Percentiles rank a stretch among this genome's conserved stretches.
Evolutionary conservation across 1,140 invertebrate genomes (phyloP).

Genomic region (Drosophila nigromelanica): DNA sequence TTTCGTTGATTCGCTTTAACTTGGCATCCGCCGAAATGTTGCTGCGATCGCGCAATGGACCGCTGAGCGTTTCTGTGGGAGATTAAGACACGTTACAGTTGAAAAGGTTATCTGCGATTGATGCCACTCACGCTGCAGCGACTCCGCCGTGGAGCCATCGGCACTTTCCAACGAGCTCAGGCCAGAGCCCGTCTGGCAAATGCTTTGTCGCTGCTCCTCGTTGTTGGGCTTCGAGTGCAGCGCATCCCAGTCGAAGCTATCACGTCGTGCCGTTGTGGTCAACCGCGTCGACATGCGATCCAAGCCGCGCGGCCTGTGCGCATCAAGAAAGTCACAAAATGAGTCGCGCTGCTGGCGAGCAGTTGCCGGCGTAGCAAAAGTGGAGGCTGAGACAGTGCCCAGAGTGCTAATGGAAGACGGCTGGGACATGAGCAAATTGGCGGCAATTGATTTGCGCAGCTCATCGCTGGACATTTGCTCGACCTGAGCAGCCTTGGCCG

Average conservation of each 20-base stretch:
- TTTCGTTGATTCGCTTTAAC: slow-evolving; percentile 68
- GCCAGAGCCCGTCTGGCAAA: slow-evolving; percentile 24
- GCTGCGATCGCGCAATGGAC: slow-evolving; percentile 68
- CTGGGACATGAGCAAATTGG: slow-evolving; percentile 40
- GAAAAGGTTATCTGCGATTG: no score
- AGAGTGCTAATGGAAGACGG: slow-evolving; percentile 23
- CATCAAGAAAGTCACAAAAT: slow-evolving; percentile 79
- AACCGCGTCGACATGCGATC: slow-evolving; percentile 70
- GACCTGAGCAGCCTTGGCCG: slow-evolving; percentile 13
- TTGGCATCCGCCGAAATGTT: slow-evolving; percentile 62
- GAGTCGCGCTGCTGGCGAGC: slow-evolving; percentile 61
- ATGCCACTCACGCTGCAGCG: slow-evolving; percentile 52
- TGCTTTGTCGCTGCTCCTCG: slow-evolving; percentile 47
- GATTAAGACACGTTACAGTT: not conserved
- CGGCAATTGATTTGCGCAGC: slow-evolving; percentile 58
- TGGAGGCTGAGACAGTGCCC: not conserved
- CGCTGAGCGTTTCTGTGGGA: slow-evolving; percentile 55
- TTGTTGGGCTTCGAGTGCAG: slow-evolving; percentile 36
- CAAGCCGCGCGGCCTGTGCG: slow-evolving; percentile 45
- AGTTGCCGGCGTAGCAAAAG: slow-evolving; percentile 14
- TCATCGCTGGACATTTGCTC: slow-evolving; percentile 57
- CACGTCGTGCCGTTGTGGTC: slow-evolving; percentile 44
- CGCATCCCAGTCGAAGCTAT: slow-evolving; percentile 80
- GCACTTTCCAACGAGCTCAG: slow-evolving; percentile 36
- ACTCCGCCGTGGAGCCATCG: slow-evolving; percentile 41